phyloP scores from a whole-genome alignment of 2,888 invertebrate genomes.

The Tuberolachnus salignus region DNA sequence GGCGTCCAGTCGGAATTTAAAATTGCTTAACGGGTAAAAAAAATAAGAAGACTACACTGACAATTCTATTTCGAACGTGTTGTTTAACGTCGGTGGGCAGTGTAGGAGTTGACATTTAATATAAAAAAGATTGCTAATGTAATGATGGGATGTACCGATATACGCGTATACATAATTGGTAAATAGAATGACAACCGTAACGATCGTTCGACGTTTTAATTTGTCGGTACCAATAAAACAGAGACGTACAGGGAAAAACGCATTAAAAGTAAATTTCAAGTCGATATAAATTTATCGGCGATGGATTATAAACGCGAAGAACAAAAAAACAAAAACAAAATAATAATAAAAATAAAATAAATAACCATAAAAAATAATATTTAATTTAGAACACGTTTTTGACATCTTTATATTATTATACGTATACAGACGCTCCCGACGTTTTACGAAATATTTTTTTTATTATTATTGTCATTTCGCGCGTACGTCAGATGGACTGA shows the following conservation, averaged over 20 bases:
- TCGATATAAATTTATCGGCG: background rate
- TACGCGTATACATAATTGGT: background rate
- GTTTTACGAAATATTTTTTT: too few relatives aligned
- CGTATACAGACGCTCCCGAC: background rate
- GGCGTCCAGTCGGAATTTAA: too few relatives aligned
- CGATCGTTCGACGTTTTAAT: background rate
- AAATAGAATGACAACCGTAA: background rate
- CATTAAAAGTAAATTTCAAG: constrained; percentile 18
- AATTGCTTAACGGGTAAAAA: too few relatives aligned
- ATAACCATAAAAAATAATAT: background rate
- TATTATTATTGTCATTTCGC: too few relatives aligned
- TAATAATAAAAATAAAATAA: background rate
- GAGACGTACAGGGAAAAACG: background rate
- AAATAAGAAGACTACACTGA: too few relatives aligned
- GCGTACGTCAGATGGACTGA: too few relatives aligned
- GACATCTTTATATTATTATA: constrained; percentile 5
- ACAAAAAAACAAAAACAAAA: background rate
- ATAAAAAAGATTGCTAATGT: too few relatives aligned
- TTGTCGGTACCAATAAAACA: background rate
- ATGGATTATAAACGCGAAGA: background rate
- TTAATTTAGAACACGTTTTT: constrained; percentile 1
- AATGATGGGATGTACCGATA: too few relatives aligned
- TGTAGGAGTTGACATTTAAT: too few relatives aligned
- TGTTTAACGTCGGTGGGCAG: too few relatives aligned
- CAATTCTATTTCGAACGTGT: too few relatives aligned